These are phyloP conservation scores for Drosophila rhopaloa DNA, from an alignment of 1,140 invertebrate genomes.

Conservation along the genomic window DNA sequence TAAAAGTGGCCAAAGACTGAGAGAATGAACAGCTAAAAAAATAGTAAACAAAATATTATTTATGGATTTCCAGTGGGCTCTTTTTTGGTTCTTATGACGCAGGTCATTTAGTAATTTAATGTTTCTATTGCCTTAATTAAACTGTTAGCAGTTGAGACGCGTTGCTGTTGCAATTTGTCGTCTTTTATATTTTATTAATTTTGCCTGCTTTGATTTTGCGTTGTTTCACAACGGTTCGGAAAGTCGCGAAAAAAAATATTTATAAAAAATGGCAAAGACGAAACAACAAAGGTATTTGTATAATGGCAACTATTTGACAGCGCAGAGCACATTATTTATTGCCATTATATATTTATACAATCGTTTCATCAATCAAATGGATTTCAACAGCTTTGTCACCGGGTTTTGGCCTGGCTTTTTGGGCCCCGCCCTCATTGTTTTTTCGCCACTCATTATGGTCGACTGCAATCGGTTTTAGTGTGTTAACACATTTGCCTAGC, in stretches of 20 bases:
- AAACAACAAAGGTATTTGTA: constrained; percentile 15
- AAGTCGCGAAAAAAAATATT: constrained; percentile 14
- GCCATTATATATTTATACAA: constrained; percentile 70
- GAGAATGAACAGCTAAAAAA: background rate
- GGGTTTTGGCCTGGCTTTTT: constrained; percentile 2
- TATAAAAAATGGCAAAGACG: constrained; percentile 6
- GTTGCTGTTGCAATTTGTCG: constrained; percentile 20
- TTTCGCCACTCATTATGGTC: constrained; percentile 39
- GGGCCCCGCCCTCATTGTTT: constrained; percentile 27
- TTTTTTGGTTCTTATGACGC: constrained; percentile 58
- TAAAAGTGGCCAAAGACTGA: background rate
- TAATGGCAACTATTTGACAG: constrained; percentile 13
- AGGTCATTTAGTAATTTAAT: constrained; percentile 20
- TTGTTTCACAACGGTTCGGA: constrained; percentile 30
- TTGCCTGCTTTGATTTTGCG: constrained; percentile 6
- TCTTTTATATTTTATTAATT: background rate
- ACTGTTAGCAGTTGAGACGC: constrained; percentile 63
- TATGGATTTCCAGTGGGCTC: constrained; percentile 10
- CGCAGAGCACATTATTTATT: constrained; percentile 68
- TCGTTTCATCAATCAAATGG: constrained; percentile 75
- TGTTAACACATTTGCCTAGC: constrained; percentile 45
- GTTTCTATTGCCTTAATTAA: constrained; percentile 46
- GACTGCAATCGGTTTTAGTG: constrained; percentile 52
- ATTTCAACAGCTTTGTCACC: constrained; percentile 66
- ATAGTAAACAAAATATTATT: constrained; percentile 7